Evolutionary conservation across 2,113 vertebrate species (phyloP), one percentile per base, ranked within the genome.

Genomic region (Otocyon megalotis): DNA sequence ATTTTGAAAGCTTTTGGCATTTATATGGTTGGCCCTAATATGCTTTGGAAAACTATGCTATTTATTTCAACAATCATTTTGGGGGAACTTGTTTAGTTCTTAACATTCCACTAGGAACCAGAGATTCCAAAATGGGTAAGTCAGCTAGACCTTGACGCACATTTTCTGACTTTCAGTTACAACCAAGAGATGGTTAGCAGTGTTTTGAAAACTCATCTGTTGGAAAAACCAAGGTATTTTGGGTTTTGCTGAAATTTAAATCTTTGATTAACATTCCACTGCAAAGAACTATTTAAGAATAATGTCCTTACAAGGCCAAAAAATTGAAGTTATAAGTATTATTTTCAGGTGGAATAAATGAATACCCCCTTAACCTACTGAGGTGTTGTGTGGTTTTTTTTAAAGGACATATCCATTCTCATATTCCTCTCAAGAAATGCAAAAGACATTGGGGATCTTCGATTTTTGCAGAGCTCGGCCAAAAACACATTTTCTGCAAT

Each of bases 271-370:
- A 48, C 35, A 92, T 96, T 67, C 63, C 24, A 79, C 32, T 76
- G 79, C 90, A 97, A 94, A 95, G 79, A 92, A 84, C 14, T 14
- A 22, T 54, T 98, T 88, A 71, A 88, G 43, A 83, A 84, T 22
- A 54, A 56, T 76, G 53, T 71, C 84, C 67, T 96, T 48, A 76
- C 72, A 85, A 26, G 28, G 8, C 35, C 32, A 71, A 96, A 72
- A 87, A 86, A 88, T 17, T 53, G 50, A 79, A 84, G 65, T 58
- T n/a, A 87, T 65, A 87, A 90, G 77, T 48, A 67, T 37, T 71
- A 48, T 82, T 96, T 93, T 60, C 58, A 77, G 93, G 54, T 26
- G 54, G 12, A 24, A 82, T 43, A 81, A 90, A 90, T 80, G 93
- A 81, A 74, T 85, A 69, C 48, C 3, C 56, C 65, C 81, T 79